phyloP scores from a whole-genome alignment of 2,113 vertebrate genomes.

The Oncorhynchus masou region DNA sequence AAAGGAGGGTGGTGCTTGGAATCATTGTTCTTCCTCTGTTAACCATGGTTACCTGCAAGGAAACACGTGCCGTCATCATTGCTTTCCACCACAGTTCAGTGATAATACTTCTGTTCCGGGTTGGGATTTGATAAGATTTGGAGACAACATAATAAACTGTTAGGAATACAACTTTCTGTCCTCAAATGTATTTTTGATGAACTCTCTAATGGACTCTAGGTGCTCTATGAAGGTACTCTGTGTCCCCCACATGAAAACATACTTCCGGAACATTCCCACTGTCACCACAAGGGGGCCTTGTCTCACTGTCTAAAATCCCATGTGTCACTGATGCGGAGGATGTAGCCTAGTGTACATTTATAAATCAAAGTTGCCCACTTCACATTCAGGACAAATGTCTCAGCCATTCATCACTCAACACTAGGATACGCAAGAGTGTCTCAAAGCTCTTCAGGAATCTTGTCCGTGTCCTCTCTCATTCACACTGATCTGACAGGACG shows the following conservation, averaged over 20 bases:
- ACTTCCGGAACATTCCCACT: not conserved
- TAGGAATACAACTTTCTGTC: not conserved
- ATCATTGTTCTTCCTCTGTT: no score
- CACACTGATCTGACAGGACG: not conserved
- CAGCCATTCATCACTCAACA: no score
- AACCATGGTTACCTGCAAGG: no score
- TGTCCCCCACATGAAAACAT: no score
- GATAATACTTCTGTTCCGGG: not conserved
- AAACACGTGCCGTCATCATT: no score
- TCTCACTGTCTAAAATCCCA: slow-evolving; percentile 16
- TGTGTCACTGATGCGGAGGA: not conserved
- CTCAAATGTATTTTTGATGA: not conserved
- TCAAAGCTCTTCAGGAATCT: not conserved
- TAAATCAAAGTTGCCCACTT: not conserved
- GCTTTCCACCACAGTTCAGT: not conserved
- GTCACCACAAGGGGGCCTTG: slow-evolving; percentile 37
- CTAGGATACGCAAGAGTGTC: no score
- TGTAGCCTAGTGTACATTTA: not conserved
- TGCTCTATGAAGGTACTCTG: not conserved
- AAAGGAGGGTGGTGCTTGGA: no score
- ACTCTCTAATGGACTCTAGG: not conserved
- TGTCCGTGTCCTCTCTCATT: not conserved
- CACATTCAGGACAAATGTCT: not conserved
- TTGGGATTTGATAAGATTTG: slow-evolving; percentile 2
- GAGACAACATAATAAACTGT: not conserved